These are phyloP conservation scores for Pitta sordida DNA, from an alignment of 2,113 vertebrate species.

Conservation along the genomic window DNA sequence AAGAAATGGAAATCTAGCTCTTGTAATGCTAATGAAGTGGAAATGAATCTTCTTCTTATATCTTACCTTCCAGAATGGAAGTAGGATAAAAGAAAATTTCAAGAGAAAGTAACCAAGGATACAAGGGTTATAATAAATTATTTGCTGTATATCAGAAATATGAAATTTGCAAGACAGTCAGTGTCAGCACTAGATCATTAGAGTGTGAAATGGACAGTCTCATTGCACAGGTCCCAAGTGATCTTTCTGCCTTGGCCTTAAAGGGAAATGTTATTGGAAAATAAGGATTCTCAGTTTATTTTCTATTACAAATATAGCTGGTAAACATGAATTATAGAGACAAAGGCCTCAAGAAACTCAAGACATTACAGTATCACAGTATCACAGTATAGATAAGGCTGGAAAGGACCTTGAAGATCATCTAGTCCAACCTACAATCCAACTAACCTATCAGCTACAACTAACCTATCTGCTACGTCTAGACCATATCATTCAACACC, in stretches of 20 bases:
- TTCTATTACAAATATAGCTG: neutral
- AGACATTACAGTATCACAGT: no score
- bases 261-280: neutral
- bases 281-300: neutral
- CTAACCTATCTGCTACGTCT: no score
- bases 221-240: neutral
- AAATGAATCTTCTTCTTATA: neutral
- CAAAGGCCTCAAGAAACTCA: neutral
- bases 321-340: neutral
- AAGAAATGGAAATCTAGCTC: neutral
- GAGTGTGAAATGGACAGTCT: neutral
- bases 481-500: no score
- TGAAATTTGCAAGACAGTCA: neutral
- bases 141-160: neutral
- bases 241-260: neutral
- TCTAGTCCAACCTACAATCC: no score
- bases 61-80: neutral
- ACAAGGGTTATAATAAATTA: neutral
- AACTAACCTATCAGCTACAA: no score
- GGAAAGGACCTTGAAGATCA: no score
- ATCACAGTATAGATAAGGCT: no score
- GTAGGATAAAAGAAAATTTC: slow-evolving; percentile 2
- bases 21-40: neutral
- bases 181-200: neutral
- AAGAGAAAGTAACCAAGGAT: neutral